Evolutionary conservation across 2,113 vertebrate species (phyloP), one percentile per base, ranked within the genome.

Genomic region (Oriolus oriolus): DNA sequence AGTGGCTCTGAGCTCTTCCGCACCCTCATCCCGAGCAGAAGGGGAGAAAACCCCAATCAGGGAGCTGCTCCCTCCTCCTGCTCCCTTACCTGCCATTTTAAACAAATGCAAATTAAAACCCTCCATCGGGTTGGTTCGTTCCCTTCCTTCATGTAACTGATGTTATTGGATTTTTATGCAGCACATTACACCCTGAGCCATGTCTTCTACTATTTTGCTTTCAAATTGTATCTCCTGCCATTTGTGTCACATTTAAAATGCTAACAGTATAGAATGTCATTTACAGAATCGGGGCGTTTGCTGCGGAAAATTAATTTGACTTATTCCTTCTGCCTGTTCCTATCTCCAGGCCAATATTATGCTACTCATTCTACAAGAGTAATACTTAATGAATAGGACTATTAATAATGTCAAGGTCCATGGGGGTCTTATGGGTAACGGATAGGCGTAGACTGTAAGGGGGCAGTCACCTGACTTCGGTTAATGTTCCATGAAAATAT

Each of bases 401-500:
- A 99, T 99, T 99, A 99, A 99, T 99, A 98, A 98, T 98, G 97
- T 98, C 98, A 98, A 97, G 98, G 98, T 99, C 98, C 98, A 97
- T 97, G 97, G 98, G 98, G 98, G 98, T 98, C 98, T 98, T 98
- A 98, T 98, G 97, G 98, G 98, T 98, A 99, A 99, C 94, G 96
- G 98, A 98, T 98, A 98, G 98, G 98, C 97, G 92, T 98, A 98
- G 98, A 98, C 97, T 94, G 98, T 97, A 97, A 98, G 98, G 97
- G 98, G 97, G 97, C 97, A 98, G 98, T 99, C 98, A 98, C 98
- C 98, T 98, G 98, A 98, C 98, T 98, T 97, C 93, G 90, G 98
- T 99, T 99, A 99, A 99, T 99, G 99, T 99, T 98, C 98, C 99
- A 98, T 99, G 99, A 99, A 99, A 99, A 99, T 99, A 99, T 98